These are phyloP conservation scores for Hyperoodon ampullatus DNA, from an alignment of 2,113 vertebrate species.

Conservation along the genomic window DNA sequence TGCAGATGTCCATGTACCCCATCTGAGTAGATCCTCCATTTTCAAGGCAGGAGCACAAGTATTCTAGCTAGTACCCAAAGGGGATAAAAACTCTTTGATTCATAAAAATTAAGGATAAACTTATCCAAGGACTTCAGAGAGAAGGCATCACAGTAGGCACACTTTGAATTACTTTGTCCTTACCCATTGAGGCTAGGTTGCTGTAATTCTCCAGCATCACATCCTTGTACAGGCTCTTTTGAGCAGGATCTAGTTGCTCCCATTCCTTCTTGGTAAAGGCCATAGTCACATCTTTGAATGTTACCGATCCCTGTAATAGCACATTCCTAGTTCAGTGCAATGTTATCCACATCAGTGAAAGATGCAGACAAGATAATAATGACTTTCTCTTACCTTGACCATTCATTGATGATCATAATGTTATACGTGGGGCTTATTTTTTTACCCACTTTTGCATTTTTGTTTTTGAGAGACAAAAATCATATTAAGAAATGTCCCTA, in stretches of 20 bases:
- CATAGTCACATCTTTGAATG: slow-evolving; percentile 68
- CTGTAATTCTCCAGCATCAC: slow-evolving; percentile 64
- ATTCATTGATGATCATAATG: not conserved
- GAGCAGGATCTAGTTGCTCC: slow-evolving; percentile 53
- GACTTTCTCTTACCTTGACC: not conserved
- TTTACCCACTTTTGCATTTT: not conserved
- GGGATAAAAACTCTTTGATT: not conserved
- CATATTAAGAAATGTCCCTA: not conserved
- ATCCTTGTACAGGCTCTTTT: slow-evolving; percentile 59
- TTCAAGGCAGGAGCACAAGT: not conserved
- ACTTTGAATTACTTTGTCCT: not conserved
- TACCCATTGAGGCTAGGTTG: slow-evolving; percentile 57
- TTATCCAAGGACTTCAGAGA: not conserved
- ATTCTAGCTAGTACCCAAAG: not conserved
- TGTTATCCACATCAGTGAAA: not conserved
- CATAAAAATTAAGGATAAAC: not conserved
- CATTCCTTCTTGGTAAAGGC: slow-evolving; percentile 69
- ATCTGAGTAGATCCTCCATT: not conserved
- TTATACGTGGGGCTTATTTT: not conserved
- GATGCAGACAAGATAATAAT: not conserved
- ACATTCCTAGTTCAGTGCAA: slow-evolving; percentile 20
- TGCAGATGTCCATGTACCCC: not conserved
- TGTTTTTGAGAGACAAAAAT: slow-evolving; percentile 34
- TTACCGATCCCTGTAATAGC: slow-evolving; percentile 28
- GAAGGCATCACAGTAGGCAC: not conserved